Evolutionary conservation across 2,888 invertebrate species (phyloP), one percentile per base, ranked within the genome.

Genomic region (Napeogenes inachia): DNA sequence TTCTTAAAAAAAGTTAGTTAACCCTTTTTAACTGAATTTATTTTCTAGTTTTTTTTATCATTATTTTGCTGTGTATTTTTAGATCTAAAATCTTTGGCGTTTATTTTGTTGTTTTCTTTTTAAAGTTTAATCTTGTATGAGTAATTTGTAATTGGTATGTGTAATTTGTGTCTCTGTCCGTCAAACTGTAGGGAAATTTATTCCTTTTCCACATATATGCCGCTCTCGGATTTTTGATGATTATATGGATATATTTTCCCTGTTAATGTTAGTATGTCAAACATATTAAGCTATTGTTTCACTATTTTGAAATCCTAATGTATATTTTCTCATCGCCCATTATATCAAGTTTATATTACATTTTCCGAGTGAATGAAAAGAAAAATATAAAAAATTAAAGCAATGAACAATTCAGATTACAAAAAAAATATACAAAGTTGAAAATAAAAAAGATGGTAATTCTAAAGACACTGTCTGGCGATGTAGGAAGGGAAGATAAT

Each of bases 401-500:
- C 32, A 45, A n/a, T 38, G 21, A 42, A 13, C 12, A 42, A 57
- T 33, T 38, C 33, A 50, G 8, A 46, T 53, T 59, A 21, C 45
- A 45, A 47, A 53, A 38, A 55, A 53, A 56, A 60, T 57, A 56
- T 50, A 61, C 60, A 57, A 61, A 64, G 64, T 57, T 66, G 50
- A 58, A 13, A 38, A 62, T 54, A 64, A 64, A 67, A 59, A 64
- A 64, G 58, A 62, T 62, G 66, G 54, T 60, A 67, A 67, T 62
- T 62, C 60, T 56, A 62, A 72, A 77, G 73, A 78, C 75, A 79
- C 77, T 77, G 75, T 74, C 74, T 72, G 68, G 72, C 73, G 74
- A 73, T 74, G 77, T 76, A 77, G 81, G 81, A 80, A 74, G 77
- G 73, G 73, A 73, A 73, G 76, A 79, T 84, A 84, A 85, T 85